Evolutionary conservation across 1,140 invertebrate species (phyloP).

Genomic region (Drosophila funebris): DNA sequence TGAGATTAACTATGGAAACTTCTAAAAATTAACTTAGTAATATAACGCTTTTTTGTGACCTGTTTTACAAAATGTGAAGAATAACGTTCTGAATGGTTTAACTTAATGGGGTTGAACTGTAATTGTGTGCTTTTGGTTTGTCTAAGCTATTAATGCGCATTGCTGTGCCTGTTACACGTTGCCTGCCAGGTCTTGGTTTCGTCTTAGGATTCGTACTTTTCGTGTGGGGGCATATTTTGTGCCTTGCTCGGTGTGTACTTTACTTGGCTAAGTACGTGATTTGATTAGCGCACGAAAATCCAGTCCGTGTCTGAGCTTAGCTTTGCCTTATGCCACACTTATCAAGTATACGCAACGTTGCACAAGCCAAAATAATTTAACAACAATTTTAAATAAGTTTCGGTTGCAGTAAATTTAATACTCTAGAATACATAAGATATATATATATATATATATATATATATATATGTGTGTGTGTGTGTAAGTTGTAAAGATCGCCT

Average conservation of each 20-base stretch:
- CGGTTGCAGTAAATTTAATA: conserved; percentile 9
- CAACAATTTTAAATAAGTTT: conserved; percentile 39
- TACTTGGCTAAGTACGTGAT: conserved; percentile 82
- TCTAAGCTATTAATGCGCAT: conserved; percentile 72
- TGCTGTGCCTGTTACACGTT: conserved; percentile 33
- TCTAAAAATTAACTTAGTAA: too few relatives aligned
- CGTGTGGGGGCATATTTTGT: conserved; percentile 31
- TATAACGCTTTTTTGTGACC: too few relatives aligned
- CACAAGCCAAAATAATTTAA: conserved; percentile 27
- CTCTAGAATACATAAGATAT: too few relatives aligned
- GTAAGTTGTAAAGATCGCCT: conserved; percentile 46
- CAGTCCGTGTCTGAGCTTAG: conserved; percentile 41
- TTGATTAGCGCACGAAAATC: conserved; percentile 76
- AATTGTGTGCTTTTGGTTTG: conserved; percentile 14
- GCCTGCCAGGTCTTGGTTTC: background rate
- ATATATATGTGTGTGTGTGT: background rate
- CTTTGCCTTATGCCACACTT: conserved; percentile 29
- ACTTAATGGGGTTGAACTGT: conserved; percentile 5
- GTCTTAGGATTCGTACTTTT: conserved; percentile 32
- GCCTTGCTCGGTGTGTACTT: conserved; percentile 58
- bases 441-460: conserved; percentile 16
- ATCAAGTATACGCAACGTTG: conserved; percentile 50
- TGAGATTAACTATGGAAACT: background rate
- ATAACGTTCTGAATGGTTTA: background rate
- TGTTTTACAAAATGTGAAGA: background rate